phyloP scores from a whole-genome alignment of 2,797 vertebrate genomes.

The Silurus aristotelis region DNA sequence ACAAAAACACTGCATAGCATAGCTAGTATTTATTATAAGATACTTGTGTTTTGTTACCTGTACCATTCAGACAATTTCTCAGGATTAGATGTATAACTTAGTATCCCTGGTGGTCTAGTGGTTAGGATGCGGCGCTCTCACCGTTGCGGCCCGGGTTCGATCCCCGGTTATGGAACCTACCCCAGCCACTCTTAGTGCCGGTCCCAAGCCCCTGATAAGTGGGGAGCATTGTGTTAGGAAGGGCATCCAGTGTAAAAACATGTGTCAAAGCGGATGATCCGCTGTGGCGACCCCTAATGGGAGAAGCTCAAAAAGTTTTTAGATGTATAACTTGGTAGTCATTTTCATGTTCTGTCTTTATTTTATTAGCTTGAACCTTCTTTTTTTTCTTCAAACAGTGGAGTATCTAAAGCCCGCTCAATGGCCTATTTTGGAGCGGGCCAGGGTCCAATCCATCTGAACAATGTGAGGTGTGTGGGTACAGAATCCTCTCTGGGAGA shows the following conservation, averaged over 20 bases:
- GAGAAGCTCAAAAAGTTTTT: too few relatives aligned
- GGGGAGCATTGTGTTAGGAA: too few relatives aligned
- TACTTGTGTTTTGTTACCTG: background rate
- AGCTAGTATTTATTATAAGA: constrained; percentile 2
- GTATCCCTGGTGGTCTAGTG: too few relatives aligned
- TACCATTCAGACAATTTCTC: background rate
- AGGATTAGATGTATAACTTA: background rate
- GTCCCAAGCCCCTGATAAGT: too few relatives aligned
- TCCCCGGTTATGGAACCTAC: too few relatives aligned
- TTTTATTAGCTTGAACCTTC: background rate
- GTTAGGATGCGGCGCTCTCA: too few relatives aligned
- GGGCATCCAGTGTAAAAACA: too few relatives aligned
- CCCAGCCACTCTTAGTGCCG: too few relatives aligned
- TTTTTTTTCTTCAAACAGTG: constrained; percentile 67
- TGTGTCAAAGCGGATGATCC: too few relatives aligned
- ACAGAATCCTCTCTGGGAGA: constrained; percentile 72
- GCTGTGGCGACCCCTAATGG: too few relatives aligned
- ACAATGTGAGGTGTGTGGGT: constrained; percentile 79
- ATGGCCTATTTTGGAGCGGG: constrained; percentile 85
- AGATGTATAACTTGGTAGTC: too few relatives aligned
- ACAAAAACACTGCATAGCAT: background rate
- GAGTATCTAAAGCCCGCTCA: constrained; percentile 79
- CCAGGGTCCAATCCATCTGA: constrained; percentile 79
- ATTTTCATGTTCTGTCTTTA: background rate
- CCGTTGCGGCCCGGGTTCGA: too few relatives aligned